A percentile compares a stretch with the other conserved stretches of the same genome.
Evolutionary conservation across 2,888 invertebrate species (phyloP).

Genomic region (Ochropleura plecta): DNA sequence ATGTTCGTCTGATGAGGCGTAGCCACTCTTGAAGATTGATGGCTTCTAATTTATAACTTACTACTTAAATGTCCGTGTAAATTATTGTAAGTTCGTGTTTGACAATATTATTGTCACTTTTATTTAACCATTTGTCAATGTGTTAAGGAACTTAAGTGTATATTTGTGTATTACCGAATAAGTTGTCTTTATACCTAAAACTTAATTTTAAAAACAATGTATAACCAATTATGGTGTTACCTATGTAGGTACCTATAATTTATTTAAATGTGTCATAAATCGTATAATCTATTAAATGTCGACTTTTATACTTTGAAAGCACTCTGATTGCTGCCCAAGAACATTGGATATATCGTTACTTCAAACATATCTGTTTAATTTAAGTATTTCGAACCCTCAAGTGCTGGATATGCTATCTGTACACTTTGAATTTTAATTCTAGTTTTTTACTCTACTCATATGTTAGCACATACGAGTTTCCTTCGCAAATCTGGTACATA

Average conservation of each 20-base stretch:
- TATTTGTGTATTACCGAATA: constrained; percentile 22
- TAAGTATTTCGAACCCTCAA: constrained; percentile 59
- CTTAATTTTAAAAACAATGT: constrained; percentile 34
- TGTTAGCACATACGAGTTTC: not conserved
- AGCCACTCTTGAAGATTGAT: constrained; percentile 57
- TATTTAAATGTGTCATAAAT: constrained; percentile 38
- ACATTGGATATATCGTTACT: constrained; percentile 62
- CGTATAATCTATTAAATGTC: constrained; percentile 26
- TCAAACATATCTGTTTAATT: constrained; percentile 69
- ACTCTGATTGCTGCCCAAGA: constrained; percentile 43
- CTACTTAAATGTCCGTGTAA: constrained; percentile 60
- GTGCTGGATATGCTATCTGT: constrained; percentile 55
- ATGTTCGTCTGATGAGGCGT: constrained; percentile 59
- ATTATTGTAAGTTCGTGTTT: constrained; percentile 70
- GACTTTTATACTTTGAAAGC: constrained; percentile 42
- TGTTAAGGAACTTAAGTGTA: constrained; percentile 48
- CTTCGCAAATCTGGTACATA: not conserved
- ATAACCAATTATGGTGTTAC: constrained; percentile 12
- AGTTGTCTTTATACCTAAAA: constrained; percentile 18
- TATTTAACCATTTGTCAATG: constrained; percentile 65
- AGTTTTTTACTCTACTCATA: not conserved
- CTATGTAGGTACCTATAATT: constrained; percentile 21
- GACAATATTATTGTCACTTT: constrained; percentile 77
- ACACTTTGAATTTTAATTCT: constrained; percentile 8
- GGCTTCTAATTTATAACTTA: constrained; percentile 43